These are phyloP conservation scores for Sander lucioperca DNA, from an alignment of 2,113 vertebrate species.

Conservation along the genomic window DNA sequence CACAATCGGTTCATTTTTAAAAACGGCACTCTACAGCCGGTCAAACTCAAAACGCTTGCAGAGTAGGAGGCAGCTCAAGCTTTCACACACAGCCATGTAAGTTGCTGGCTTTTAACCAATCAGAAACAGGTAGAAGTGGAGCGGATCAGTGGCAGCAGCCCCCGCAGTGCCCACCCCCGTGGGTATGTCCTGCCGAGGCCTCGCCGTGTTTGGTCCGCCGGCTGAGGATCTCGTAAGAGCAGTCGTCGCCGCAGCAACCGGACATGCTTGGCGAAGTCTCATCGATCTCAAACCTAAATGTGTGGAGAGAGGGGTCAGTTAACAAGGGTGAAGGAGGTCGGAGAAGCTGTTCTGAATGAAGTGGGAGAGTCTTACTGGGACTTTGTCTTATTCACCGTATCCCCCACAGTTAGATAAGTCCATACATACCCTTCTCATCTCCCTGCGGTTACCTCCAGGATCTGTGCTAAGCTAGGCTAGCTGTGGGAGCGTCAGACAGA, in stretches of 20 bases:
- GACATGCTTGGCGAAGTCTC: slow-evolving; percentile 93
- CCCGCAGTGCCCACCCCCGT: slow-evolving; percentile 89
- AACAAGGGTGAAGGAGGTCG: fast-evolving
- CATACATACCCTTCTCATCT: too few species aligned
- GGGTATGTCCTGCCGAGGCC: slow-evolving; percentile 86
- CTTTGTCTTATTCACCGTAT: too few species aligned
- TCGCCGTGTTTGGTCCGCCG: slow-evolving; percentile 93
- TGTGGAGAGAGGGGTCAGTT: not conserved
- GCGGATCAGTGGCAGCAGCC: slow-evolving; percentile 91
- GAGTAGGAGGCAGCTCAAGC: slow-evolving; percentile 48
- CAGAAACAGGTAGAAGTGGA: not conserved
- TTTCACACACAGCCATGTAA: slow-evolving; percentile 64
- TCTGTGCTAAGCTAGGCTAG: too few species aligned
- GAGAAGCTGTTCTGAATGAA: too few species aligned
- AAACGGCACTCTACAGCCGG: not conserved
- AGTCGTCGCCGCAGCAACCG: slow-evolving; percentile 93
- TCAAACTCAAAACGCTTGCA: slow-evolving; percentile 42
- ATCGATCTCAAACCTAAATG: slow-evolving; percentile 90
- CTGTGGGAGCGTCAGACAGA: too few species aligned
- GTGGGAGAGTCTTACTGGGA: not conserved
- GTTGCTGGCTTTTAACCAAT: slow-evolving; percentile 74
- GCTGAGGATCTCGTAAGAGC: slow-evolving; percentile 94
- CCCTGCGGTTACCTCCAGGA: too few species aligned
- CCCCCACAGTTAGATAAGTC: too few species aligned
- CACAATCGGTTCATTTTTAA: slow-evolving; percentile 18